phyloP scores from a whole-genome alignment of 1,140 invertebrate species.

The Drosophila dunni region DNA sequence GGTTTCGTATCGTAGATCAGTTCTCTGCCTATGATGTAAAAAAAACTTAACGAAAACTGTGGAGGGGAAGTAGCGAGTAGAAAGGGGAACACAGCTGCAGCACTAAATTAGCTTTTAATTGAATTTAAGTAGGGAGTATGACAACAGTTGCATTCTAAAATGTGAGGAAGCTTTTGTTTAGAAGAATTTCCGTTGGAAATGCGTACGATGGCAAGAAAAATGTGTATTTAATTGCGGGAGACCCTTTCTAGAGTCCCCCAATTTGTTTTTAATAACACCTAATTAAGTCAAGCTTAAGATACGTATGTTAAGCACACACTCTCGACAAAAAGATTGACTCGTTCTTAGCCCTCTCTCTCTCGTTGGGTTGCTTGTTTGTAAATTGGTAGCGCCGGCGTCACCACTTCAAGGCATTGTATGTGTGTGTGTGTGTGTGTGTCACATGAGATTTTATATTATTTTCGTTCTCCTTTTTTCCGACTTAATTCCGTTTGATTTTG shows the following conservation, averaged over 20 bases:
- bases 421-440: conserved; percentile 43
- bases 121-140: too few relatives aligned
- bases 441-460: conserved; percentile 58
- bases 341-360: conserved; percentile 7
- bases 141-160: too few relatives aligned
- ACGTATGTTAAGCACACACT: conserved; percentile 65
- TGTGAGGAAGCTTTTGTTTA: background rate
- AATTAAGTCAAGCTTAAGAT: conserved; percentile 77
- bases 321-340: conserved; percentile 40
- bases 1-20: conserved; percentile 4
- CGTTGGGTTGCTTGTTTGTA: conserved; percentile 18
- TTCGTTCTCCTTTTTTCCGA: conserved; percentile 1
- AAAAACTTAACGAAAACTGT: conserved; percentile 10
- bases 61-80: background rate
- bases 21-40: background rate
- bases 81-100: too few relatives aligned
- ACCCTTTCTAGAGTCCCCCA: conserved; percentile 50
- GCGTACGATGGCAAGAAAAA: conserved; percentile 51
- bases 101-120: too few relatives aligned
- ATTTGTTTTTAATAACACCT: conserved; percentile 79
- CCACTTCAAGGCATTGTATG: conserved; percentile 40
- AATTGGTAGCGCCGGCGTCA: conserved; percentile 61
- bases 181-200: conserved; percentile 12
- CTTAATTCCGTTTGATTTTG: conserved; percentile 35
- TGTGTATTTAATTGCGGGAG: conserved; percentile 74